These are phyloP conservation scores for Megastigmus dorsalis DNA, from an alignment of 2,888 invertebrate species.

Conservation along the genomic window DNA sequence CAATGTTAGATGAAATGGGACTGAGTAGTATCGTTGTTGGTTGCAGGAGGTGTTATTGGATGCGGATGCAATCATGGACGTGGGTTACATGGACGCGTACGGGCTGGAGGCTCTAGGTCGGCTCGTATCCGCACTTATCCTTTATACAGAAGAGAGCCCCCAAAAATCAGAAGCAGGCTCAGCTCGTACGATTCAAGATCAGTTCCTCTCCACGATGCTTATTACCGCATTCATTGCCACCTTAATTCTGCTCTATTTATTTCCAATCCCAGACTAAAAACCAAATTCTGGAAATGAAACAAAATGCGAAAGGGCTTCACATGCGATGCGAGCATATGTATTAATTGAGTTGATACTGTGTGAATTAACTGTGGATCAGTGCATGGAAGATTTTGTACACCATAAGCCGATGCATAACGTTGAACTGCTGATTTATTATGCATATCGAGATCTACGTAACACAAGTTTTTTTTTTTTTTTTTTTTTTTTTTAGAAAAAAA, in stretches of 20 bases:
- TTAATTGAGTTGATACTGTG: too few relatives aligned
- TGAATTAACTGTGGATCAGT: too few relatives aligned
- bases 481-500: too few relatives aligned
- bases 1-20: constrained; percentile 68
- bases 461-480: not conserved
- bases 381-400: too few relatives aligned
- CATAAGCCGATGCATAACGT: too few relatives aligned
- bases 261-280: constrained; percentile 75
- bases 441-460: constrained; percentile 6
- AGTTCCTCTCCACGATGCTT: constrained; percentile 70
- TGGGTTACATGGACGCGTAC: constrained; percentile 73
- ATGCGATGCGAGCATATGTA: too few relatives aligned
- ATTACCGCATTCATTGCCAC: constrained; percentile 75
- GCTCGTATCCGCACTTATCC: constrained; percentile 63
- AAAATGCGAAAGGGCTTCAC: too few relatives aligned
- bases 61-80: constrained; percentile 74
- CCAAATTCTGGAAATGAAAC: not conserved
- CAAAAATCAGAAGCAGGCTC: constrained; percentile 69
- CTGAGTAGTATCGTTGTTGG: constrained; percentile 75
- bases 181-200: constrained; percentile 71
- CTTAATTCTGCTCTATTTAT: constrained; percentile 74
- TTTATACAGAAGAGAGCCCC: constrained; percentile 57
- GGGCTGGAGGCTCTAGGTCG: constrained; percentile 71
- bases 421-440: constrained; percentile 12
- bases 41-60: constrained; percentile 74